Base-by-base conservation (phyloP, 2,888 invertebrate genomes). In the Tuta absoluta region DNA sequence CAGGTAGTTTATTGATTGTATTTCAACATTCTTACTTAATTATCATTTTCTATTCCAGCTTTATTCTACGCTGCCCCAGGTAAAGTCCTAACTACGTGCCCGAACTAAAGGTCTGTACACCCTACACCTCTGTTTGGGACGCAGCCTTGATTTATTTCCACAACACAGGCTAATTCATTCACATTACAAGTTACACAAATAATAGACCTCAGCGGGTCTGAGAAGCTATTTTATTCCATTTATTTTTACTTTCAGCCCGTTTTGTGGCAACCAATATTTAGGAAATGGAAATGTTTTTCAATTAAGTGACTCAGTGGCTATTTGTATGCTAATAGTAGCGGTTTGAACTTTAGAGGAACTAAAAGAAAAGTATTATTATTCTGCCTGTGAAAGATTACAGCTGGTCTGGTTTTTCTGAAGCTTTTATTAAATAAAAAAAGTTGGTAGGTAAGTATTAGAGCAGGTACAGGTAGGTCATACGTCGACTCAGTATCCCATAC, bases 81-180 rank as follows among this genome's bases (percentile, higher is more conserved):
- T 28, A n/a, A 28, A 19, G 33, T 17, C 19, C 37, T 58, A 2
- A 14, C 11, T 58, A 37, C 58, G 37, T 38, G 38, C 12, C 58
- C 38, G 56, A 14, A 24, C 17, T 38, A 11, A 58, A 38, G 38
- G 58, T n/a, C 14, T 10, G 2, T 21, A 38, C 17, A 57, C 38
- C 11, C 10, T 21, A 38, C 17, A 57, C 38, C 23, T 53, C 53
- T 38, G 21, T 45, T 21, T 24, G 24, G 37, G 24, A n/a, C 12
- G 45, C 53, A 53, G 14, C 24, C 10, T n/a, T 63, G 63, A 63
- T 63, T 63, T 63, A 63, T 63, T 63, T 63, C 41, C 45, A 62
- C 28, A 19, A 41, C n/a, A n/a, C 45, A 41, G 57, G 37, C 63
- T 63, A 63, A 63, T 63, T 56, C 45, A 63, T 63, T 33, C 41